phyloP scores from a whole-genome alignment of 1,140 invertebrate species.

The Drosophila repleta region DNA sequence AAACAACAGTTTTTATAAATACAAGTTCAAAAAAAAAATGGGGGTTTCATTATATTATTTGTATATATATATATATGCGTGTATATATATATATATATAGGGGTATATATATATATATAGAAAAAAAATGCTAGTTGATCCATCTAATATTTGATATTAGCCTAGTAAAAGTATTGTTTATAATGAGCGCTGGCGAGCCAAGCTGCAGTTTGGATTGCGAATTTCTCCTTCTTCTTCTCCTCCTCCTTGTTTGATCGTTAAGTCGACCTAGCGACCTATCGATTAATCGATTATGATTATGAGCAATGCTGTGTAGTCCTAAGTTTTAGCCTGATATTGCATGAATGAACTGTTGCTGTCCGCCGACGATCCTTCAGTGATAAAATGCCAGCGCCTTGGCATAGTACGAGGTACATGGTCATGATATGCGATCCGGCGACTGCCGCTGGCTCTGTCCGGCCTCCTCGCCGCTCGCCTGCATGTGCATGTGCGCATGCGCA shows the following conservation, averaged over 20 bases:
- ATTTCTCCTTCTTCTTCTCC: constrained; percentile 1
- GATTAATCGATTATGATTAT: constrained; percentile 29
- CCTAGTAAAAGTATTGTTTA: constrained; percentile 63
- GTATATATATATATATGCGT: constrained; percentile 27
- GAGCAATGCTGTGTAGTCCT: constrained; percentile 67
- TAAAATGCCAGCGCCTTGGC: constrained; percentile 79
- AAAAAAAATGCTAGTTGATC: constrained; percentile 79
- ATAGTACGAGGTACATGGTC: constrained; percentile 81
- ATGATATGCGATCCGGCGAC: constrained; percentile 80
- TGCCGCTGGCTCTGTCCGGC: constrained; percentile 45
- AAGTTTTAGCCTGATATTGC: constrained; percentile 50
- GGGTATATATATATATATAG: constrained; percentile 43
- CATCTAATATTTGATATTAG: constrained; percentile 77
- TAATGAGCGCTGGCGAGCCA: constrained; percentile 39
- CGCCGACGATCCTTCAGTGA: constrained; percentile 50
- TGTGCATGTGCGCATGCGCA: constrained; percentile 13
- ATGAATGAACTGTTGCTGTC: constrained; percentile 23
- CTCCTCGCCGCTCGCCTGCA: constrained; percentile 13
- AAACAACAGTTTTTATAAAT: constrained; percentile 71
- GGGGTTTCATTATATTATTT: constrained; percentile 26
- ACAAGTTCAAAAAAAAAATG: constrained; percentile 61
- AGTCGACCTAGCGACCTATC: constrained; percentile 11
- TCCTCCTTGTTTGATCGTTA: constrained; percentile 4
- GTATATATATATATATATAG: constrained; percentile 25
- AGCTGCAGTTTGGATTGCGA: constrained; percentile 16